These are phyloP conservation scores for Chelonoidis abingdonii DNA, from an alignment of 2,113 vertebrate genomes.

Conservation along the genomic window DNA sequence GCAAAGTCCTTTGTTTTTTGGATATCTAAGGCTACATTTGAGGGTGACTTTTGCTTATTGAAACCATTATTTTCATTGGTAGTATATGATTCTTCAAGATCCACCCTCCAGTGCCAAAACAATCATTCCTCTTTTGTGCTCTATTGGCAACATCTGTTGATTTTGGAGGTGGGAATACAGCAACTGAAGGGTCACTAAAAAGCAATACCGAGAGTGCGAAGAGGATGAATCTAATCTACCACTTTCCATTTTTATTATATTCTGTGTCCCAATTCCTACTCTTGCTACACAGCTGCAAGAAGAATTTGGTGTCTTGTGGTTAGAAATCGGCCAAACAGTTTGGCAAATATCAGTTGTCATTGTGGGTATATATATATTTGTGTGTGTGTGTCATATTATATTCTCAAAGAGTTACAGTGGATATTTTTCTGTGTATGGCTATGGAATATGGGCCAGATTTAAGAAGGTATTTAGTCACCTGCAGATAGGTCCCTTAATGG, in stretches of 20 bases:
- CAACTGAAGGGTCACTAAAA: neutral
- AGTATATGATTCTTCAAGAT: neutral
- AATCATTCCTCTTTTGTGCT: neutral
- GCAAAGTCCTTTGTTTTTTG: neutral
- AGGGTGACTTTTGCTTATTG: neutral
- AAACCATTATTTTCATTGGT: neutral
- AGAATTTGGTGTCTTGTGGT: neutral
- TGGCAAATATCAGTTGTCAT: neutral
- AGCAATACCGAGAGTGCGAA: neutral
- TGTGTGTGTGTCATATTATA: no score
- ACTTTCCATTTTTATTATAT: neutral
- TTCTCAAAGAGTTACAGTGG: neutral
- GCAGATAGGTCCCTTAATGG: fast-evolving
- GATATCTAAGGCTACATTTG: neutral
- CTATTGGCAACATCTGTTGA: neutral
- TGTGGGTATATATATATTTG: neutral
- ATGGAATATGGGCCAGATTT: neutral
- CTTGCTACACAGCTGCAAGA: neutral
- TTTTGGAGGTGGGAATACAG: neutral
- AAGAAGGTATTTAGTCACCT: neutral
- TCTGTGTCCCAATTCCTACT: neutral
- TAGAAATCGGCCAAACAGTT: neutral
- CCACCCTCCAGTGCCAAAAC: neutral
- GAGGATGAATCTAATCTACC: neutral
- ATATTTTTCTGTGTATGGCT: neutral